These are phyloP conservation scores for Diplogasteroides magnus DNA, from an alignment of 1,140 invertebrate genomes.

Conservation along the genomic window DNA sequence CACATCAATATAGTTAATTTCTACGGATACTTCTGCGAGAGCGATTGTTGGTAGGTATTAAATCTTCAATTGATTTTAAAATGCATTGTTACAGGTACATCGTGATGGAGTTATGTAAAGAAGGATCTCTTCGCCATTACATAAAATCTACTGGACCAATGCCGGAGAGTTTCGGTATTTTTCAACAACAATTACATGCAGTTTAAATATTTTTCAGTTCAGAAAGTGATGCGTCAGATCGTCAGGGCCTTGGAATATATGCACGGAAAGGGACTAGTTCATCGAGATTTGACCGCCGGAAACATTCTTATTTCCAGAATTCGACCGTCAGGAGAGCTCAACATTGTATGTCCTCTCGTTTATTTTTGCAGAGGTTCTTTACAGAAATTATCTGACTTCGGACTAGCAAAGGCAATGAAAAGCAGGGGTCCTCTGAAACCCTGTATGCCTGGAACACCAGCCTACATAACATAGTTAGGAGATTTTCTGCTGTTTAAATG, in stretches of 20 bases:
- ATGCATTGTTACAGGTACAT: neutral
- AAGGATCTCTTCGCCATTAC: neutral
- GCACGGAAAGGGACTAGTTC: neutral
- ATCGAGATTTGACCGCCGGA: neutral
- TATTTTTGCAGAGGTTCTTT: too few relatives aligned
- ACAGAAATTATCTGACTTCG: too few relatives aligned
- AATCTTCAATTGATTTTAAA: neutral
- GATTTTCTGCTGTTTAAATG: too few relatives aligned
- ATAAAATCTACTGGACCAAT: neutral
- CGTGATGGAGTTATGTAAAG: neutral
- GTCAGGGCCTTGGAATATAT: neutral
- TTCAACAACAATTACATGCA: too few relatives aligned
- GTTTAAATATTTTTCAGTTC: neutral
- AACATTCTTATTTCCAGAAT: neutral
- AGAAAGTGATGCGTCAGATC: neutral
- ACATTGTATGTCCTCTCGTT: too few relatives aligned
- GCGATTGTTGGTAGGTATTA: neutral
- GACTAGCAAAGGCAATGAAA: too few relatives aligned
- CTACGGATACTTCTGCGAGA: neutral
- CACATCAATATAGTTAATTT: neutral
- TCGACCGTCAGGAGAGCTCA: neutral
- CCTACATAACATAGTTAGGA: too few relatives aligned
- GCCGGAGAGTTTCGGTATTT: too few relatives aligned
- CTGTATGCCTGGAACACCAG: too few relatives aligned
- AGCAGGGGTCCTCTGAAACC: too few relatives aligned